phyloP scores from a whole-genome alignment of 2,113 vertebrate species.

The Patagioenas fasciata region DNA sequence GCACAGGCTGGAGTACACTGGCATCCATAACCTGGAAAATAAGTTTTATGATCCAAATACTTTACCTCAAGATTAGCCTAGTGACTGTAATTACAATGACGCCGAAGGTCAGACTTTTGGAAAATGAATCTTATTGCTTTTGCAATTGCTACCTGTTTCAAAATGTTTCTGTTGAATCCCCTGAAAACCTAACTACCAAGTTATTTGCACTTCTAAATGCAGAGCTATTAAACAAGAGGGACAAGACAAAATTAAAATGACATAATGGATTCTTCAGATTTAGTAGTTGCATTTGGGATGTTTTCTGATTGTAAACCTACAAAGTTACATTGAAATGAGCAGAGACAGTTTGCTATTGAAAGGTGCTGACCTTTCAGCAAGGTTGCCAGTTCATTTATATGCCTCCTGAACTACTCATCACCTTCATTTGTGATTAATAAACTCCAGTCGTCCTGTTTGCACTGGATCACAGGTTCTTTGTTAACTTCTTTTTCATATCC shows the following conservation, averaged over 20 bases:
- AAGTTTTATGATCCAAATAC: not conserved
- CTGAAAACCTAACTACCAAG: not conserved
- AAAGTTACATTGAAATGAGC: constrained; percentile 53
- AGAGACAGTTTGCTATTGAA: constrained; percentile 54
- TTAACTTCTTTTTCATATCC: constrained; percentile 56
- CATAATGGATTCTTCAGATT: not conserved
- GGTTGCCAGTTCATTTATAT: constrained; percentile 64
- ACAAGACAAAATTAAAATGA: not conserved
- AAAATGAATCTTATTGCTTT: not conserved
- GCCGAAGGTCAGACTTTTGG: not conserved
- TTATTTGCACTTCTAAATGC: not conserved
- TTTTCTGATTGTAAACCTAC: constrained; percentile 24
- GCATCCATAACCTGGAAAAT: not conserved
- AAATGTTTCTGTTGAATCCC: not conserved
- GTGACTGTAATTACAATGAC: not conserved
- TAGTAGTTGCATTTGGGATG: not conserved
- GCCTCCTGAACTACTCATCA: constrained; percentile 60
- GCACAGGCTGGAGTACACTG: not conserved
- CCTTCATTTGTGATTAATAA: constrained; percentile 74
- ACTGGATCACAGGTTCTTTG: constrained; percentile 61
- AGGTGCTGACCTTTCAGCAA: constrained; percentile 72
- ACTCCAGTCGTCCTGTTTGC: constrained; percentile 64
- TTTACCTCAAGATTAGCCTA: not conserved
- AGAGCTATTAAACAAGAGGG: not conserved
- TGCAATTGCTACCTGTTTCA: not conserved